Conservation (phyloP, 2,113 vertebrate species). For the Eulacestoma nigropectus region DNA sequence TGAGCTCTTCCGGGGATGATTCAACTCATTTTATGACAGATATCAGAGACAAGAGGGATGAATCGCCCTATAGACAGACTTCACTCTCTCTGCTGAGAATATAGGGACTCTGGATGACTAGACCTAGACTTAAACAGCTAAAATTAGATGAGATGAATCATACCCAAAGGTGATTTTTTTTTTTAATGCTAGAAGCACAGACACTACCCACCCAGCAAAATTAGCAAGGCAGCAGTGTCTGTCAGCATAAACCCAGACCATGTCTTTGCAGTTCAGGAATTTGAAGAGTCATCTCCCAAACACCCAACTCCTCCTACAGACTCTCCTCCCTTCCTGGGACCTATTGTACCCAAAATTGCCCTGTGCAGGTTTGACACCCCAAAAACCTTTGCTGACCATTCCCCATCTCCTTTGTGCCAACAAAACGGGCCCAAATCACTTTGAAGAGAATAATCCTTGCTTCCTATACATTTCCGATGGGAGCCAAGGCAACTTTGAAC, state of each 20-base stretch:
- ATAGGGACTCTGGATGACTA: background rate
- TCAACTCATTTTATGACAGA: background rate
- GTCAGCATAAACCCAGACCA: background rate
- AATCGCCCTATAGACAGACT: background rate
- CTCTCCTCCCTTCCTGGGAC: background rate
- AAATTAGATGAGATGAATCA: conserved; percentile 50
- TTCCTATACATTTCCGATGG: background rate
- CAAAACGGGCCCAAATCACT: background rate
- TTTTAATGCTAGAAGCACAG: background rate
- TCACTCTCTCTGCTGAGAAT: background rate
- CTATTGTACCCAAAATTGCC: background rate
- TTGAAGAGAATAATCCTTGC: background rate
- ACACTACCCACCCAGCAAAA: background rate
- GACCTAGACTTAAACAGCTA: background rate
- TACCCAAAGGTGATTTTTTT: background rate
- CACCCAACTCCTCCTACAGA: background rate
- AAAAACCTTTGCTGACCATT: background rate
- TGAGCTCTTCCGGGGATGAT: background rate
- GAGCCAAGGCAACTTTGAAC: background rate
- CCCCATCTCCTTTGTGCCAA: background rate
- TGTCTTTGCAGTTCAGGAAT: conserved; percentile 3
- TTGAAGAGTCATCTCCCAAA: background rate
- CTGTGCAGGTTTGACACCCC: accelerated
- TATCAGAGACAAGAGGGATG: background rate
- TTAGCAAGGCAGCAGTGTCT: background rate